Percentiles rank a stretch among this genome's conserved stretches.
phyloP scores from a whole-genome alignment of 2,113 vertebrate species.

The Pygoscelis antarcticus region DNA sequence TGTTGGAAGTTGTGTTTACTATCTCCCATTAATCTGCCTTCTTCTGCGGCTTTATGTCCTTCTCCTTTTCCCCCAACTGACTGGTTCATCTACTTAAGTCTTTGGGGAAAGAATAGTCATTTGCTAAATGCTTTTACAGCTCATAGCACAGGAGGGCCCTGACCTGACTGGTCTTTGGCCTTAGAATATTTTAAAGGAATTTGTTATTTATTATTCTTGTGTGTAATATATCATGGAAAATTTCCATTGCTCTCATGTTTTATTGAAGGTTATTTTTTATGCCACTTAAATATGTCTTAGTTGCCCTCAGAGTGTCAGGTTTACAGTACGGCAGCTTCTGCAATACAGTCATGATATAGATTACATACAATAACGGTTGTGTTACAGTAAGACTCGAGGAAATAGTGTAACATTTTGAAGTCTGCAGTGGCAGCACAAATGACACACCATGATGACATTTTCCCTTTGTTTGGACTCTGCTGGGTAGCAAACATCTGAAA shows the following conservation, averaged over 20 bases:
- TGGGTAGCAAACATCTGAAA: not conserved
- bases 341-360: not conserved
- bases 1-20: not conserved
- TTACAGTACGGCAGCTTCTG: not conserved
- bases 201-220: not conserved
- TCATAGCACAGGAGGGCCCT: not conserved
- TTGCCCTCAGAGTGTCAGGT: not conserved
- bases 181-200: not conserved
- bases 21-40: not conserved
- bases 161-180: not conserved
- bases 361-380: not conserved
- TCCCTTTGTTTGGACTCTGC: not conserved
- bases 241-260: not conserved
- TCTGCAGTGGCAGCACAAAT: not conserved
- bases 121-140: conserved; percentile 9
- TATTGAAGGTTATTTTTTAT: not conserved
- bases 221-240: not conserved
- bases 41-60: not conserved
- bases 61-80: not conserved
- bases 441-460: not conserved
- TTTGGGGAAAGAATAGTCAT: not conserved
- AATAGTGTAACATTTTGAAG: not conserved
- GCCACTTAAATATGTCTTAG: not conserved
- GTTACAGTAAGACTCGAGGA: not conserved
- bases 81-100: not conserved